A percentile compares a stretch with the other conserved stretches of the same genome.
Conservation (phyloP, 2,888 invertebrate species). For the Chymomyza amoena region DNA sequence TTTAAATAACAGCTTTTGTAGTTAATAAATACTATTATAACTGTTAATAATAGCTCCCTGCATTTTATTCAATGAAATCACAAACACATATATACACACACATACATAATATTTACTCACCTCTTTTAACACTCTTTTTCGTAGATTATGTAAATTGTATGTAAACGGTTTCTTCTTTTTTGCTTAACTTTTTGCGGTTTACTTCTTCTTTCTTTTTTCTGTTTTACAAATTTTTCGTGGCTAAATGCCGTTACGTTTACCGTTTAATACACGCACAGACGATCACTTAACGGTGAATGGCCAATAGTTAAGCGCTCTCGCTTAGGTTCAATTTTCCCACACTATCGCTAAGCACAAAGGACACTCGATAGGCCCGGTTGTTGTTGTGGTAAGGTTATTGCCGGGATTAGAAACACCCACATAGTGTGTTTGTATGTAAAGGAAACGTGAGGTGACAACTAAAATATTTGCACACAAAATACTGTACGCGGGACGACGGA, state of each 20-base stretch:
- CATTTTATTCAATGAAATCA: no score
- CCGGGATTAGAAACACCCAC: background rate
- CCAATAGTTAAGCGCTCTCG: background rate
- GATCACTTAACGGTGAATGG: constrained; percentile 36
- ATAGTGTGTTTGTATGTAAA: no score
- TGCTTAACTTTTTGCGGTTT: background rate
- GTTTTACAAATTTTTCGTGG: no score
- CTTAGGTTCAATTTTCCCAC: background rate
- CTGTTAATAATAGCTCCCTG: no score
- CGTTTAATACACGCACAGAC: constrained; percentile 32
- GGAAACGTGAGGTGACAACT: constrained; percentile 2
- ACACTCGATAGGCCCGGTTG: background rate
- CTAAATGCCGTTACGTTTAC: no score
- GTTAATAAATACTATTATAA: no score
- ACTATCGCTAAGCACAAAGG: background rate
- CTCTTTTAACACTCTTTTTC: constrained; percentile 58
- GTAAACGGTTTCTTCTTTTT: constrained; percentile 30
- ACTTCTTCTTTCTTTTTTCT: no score
- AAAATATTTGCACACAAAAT: constrained; percentile 7
- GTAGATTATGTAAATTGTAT: constrained; percentile 49
- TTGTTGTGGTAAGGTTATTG: background rate
- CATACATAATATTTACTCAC: no score
- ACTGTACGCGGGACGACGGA: background rate
- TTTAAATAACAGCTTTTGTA: no score
- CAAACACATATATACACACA: no score